These are phyloP conservation scores for Taphrorychus bicolor DNA, from an alignment of 2,888 invertebrate species.

Conservation along the genomic window DNA sequence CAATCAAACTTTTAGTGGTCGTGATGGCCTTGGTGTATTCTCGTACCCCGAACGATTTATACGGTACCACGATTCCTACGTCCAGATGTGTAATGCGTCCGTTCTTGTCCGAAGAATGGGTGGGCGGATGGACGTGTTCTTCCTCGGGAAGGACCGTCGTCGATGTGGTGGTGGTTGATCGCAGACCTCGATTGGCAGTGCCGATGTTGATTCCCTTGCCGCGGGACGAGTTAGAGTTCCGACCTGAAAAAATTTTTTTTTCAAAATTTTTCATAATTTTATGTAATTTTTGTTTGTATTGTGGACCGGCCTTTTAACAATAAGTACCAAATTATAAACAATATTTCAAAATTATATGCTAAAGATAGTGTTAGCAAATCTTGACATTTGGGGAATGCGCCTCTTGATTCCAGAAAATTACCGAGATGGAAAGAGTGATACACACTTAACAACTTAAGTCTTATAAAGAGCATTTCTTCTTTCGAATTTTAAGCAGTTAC, in stretches of 20 bases:
- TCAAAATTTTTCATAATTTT: no score
- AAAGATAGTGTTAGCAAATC: no score
- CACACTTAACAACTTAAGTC: no score
- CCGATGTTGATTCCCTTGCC: constrained; percentile 57
- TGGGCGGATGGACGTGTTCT: constrained; percentile 53
- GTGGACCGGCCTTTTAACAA: no score
- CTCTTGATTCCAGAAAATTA: no score
- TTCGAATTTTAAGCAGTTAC: no score
- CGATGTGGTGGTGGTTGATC: constrained; percentile 49
- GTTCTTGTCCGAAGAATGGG: constrained; percentile 44
- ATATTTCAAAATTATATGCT: no score
- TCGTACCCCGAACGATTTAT: constrained; percentile 76
- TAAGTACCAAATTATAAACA: no score
- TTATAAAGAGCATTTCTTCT: no score
- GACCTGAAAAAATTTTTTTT: constrained; percentile 33
- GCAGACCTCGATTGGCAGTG: constrained; percentile 50
- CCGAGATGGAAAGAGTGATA: no score
- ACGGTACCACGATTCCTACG: constrained; percentile 79
- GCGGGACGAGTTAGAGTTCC: constrained; percentile 52
- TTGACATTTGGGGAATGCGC: no score
- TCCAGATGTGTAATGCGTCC: constrained; percentile 56
- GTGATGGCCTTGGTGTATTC: constrained; percentile 77
- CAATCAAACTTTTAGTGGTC: constrained; percentile 70
- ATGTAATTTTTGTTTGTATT: no score
- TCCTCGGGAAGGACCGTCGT: constrained; percentile 47